Conservation (phyloP, 1,140 invertebrate species). For the Monomorium pharaonis region DNA sequence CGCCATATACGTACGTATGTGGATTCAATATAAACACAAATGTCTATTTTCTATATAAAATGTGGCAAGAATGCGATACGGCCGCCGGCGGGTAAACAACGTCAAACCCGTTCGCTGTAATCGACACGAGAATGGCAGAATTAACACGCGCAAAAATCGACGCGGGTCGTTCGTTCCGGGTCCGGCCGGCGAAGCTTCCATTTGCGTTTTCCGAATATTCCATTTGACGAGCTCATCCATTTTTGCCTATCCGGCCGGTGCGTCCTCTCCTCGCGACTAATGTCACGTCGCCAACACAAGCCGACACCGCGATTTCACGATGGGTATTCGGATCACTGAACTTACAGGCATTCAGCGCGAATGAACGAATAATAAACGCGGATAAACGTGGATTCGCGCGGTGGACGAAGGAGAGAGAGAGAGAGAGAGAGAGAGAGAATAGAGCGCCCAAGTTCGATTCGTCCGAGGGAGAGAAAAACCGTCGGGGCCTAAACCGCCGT, state of each 20-base stretch:
- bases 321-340: conserved; percentile 75
- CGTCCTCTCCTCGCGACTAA: conserved; percentile 42
- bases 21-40: not conserved
- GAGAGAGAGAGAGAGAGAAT: not conserved
- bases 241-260: conserved; percentile 41
- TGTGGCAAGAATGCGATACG: conserved; percentile 34
- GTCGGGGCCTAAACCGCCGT: conserved; percentile 61
- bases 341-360: conserved; percentile 59
- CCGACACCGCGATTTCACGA: conserved; percentile 68
- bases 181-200: conserved; percentile 4
- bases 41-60: conserved; percentile 2
- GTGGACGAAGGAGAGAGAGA: conserved; percentile 39
- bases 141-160: conserved; percentile 45
- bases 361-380: conserved; percentile 67
- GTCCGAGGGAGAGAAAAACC: conserved; percentile 11
- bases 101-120: conserved; percentile 46
- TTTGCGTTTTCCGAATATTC: conserved; percentile 46
- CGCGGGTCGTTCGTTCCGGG: not conserved
- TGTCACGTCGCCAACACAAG: conserved; percentile 59
- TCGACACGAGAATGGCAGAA: conserved; percentile 59
- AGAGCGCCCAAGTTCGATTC: not conserved
- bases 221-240: conserved; percentile 55
- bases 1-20: no score
- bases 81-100: conserved; percentile 47
- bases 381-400: conserved; percentile 61